Percentiles rank a stretch among this genome's conserved stretches.
Conservation (phyloP, 1,140 invertebrate genomes). For the Panonychus citri region DNA sequence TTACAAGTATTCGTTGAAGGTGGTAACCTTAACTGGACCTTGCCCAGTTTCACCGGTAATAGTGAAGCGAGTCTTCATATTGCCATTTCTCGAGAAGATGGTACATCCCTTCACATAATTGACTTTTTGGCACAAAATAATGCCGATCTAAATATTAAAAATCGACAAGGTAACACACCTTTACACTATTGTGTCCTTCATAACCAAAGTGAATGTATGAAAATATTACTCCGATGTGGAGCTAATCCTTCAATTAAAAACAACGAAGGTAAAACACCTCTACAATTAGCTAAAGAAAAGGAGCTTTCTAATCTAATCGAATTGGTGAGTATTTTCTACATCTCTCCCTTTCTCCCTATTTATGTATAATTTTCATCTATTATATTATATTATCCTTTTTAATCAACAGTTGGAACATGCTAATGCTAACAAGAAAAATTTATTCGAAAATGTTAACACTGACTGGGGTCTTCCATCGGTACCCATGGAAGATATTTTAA, state of each 20-base stretch:
- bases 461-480: slow-evolving; percentile 76
- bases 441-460: slow-evolving; percentile 87
- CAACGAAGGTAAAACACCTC: slow-evolving; percentile 53
- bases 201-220: slow-evolving; percentile 77
- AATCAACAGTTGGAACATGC: slow-evolving; percentile 51
- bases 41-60: slow-evolving; percentile 20
- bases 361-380: too few relatives aligned
- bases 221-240: slow-evolving; percentile 56
- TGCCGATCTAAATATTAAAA: slow-evolving; percentile 26
- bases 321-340: slow-evolving; percentile 34
- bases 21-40: slow-evolving; percentile 40
- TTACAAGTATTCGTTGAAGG: slow-evolving; percentile 82
- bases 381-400: slow-evolving; percentile 20
- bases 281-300: slow-evolving; percentile 66
- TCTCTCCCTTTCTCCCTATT: neutral
- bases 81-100: slow-evolving; percentile 45
- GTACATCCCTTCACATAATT: slow-evolving; percentile 59
- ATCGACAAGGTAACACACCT: slow-evolving; percentile 51
- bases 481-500: slow-evolving; percentile 65
- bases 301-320: slow-evolving; percentile 56
- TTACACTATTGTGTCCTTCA: slow-evolving; percentile 68
- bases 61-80: slow-evolving; percentile 77
- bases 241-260: slow-evolving; percentile 59
- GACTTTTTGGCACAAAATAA: slow-evolving; percentile 79
- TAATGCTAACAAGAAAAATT: slow-evolving; percentile 63